phyloP scores from a whole-genome alignment of 2,888 invertebrate genomes.

The Callosobruchus maculatus region DNA sequence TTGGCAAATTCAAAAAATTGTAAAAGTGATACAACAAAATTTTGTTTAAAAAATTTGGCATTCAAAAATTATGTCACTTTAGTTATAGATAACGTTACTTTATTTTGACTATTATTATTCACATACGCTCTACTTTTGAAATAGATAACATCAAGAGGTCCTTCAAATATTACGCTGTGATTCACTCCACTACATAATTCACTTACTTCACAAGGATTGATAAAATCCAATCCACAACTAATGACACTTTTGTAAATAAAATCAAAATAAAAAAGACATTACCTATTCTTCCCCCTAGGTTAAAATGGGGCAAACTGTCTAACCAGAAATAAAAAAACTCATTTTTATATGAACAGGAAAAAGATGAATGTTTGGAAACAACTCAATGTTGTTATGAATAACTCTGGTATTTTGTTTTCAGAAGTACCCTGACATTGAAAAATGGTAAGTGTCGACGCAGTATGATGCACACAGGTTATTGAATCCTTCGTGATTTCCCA shows the following conservation, averaged over 20 bases:
- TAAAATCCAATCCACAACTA: not conserved
- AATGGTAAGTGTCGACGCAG: conserved; percentile 13
- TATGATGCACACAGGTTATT: conserved; percentile 18
- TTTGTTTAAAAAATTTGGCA: too few species aligned
- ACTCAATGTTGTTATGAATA: not conserved
- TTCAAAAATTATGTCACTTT: too few species aligned
- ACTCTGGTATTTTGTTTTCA: conserved; percentile 3
- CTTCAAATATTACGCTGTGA: too few species aligned
- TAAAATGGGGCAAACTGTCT: conserved; percentile 17
- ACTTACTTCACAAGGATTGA: too few species aligned
- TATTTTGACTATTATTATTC: too few species aligned
- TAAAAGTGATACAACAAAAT: too few species aligned
- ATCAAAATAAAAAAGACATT: not conserved
- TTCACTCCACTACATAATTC: too few species aligned
- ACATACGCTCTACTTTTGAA: too few species aligned
- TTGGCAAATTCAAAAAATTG: too few species aligned
- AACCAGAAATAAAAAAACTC: conserved; percentile 6
- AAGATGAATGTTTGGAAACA: not conserved
- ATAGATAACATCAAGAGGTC: too few species aligned
- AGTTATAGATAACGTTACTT: too few species aligned
- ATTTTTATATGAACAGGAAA: conserved; percentile 17
- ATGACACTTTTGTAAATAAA: not conserved
- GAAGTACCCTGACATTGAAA: conserved; percentile 17
- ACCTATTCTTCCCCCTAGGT: conserved; percentile 14
- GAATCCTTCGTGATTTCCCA: conserved; percentile 4